These are phyloP conservation scores for Phrynosoma platyrhinos DNA, from an alignment of 2,113 vertebrate genomes.

Conservation along the genomic window DNA sequence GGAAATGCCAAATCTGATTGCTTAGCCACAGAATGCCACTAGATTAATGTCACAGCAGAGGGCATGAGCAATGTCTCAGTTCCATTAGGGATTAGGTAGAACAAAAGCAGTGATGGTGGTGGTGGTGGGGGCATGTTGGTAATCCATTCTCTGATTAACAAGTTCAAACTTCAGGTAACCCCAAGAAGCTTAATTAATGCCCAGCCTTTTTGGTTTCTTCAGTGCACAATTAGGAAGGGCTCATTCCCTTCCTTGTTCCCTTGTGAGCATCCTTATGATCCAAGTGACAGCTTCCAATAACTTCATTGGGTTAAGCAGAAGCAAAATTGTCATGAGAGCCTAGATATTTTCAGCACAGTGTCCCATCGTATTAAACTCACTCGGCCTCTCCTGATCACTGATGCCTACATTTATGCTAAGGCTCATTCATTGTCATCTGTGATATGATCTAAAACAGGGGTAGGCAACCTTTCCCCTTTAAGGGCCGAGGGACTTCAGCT, in stretches of 20 bases:
- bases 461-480: too few species aligned
- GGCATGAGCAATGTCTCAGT: background rate
- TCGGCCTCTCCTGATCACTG: background rate
- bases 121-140: background rate
- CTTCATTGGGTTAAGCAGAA: background rate
- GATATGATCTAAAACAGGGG: background rate
- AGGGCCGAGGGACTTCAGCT: too few species aligned
- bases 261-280: background rate
- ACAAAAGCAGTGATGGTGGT: background rate
- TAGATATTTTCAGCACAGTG: background rate
- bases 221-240: background rate
- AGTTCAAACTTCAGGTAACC: conserved; percentile 20
- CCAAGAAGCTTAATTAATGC: background rate
- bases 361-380: too few species aligned
- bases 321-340: background rate
- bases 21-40: conserved; percentile 6
- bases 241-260: conserved; percentile 8
- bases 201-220: conserved; percentile 19
- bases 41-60: background rate
- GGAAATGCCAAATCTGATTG: conserved; percentile 16
- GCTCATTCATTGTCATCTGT: background rate
- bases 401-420: background rate
- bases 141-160: conserved; percentile 43
- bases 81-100: conserved; percentile 24
- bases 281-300: background rate